These are phyloP conservation scores for Rapana venosa DNA, from an alignment of 2,888 invertebrate species.

Conservation along the genomic window DNA sequence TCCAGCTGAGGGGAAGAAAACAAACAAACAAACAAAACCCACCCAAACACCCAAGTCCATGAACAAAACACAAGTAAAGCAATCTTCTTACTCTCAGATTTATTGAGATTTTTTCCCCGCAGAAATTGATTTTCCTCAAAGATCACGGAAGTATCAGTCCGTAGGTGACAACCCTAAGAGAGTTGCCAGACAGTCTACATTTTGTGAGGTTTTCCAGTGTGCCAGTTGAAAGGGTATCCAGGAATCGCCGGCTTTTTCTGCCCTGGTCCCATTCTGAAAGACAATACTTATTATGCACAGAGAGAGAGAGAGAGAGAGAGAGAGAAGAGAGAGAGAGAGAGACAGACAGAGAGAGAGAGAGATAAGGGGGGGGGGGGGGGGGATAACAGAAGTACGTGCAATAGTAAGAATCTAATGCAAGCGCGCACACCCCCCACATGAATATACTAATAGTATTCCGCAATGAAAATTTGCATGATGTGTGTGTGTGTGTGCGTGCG, in stretches of 20 bases:
- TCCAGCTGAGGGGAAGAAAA: no score
- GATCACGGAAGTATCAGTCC: no score
- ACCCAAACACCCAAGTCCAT: no score
- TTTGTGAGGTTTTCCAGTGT: background rate
- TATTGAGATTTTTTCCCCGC: no score
- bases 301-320: background rate
- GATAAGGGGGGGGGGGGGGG: background rate
- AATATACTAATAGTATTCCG: no score
- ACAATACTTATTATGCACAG: background rate
- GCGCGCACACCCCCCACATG: background rate
- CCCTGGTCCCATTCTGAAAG: background rate
- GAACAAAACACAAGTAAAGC: no score
- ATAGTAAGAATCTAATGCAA: background rate
- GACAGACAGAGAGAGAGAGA: background rate
- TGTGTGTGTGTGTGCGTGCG: constrained; percentile 19
- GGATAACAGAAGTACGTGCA: background rate
- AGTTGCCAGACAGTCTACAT: background rate
- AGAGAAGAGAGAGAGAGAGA: no score
- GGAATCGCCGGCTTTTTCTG: background rate
- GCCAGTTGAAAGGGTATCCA: background rate
- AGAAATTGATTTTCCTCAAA: no score
- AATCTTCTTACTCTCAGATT: no score
- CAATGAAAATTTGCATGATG: background rate
- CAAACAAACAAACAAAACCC: no score
- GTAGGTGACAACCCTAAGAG: background rate